Evolutionary conservation across 2,888 invertebrate species (phyloP).

Genomic region (Acanthococcus lagerstroemiae): DNA sequence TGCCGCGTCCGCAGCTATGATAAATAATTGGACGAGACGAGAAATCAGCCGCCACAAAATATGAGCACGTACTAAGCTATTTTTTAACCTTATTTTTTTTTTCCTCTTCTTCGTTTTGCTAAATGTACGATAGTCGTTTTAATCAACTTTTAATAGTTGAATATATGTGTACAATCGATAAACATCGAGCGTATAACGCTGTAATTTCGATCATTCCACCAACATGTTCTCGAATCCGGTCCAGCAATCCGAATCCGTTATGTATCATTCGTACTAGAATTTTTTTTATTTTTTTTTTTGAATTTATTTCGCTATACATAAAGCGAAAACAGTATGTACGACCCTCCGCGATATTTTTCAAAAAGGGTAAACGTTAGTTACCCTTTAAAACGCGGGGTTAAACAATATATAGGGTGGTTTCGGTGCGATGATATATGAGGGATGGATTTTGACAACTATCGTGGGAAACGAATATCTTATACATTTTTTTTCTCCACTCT

Average conservation of each 20-base stretch:
- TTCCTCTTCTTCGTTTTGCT: not conserved
- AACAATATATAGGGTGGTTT: constrained; percentile 20
- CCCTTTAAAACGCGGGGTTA: constrained; percentile 15
- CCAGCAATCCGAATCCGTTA: too few species aligned
- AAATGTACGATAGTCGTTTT: too few species aligned
- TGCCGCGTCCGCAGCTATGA: constrained; percentile 17
- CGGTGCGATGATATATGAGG: constrained; percentile 19
- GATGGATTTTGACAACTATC: constrained; percentile 27
- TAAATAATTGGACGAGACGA: constrained; percentile 29
- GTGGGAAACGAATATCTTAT: constrained; percentile 26
- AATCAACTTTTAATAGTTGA: too few species aligned
- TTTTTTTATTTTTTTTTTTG: not conserved
- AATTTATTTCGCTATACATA: too few species aligned
- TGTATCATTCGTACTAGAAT: too few species aligned
- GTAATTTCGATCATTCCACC: too few species aligned
- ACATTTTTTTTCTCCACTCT: not conserved
- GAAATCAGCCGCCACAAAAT: constrained; percentile 28
- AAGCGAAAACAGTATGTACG: too few species aligned
- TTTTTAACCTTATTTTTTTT: constrained; percentile 8
- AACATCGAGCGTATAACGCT: too few species aligned
- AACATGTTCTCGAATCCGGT: too few species aligned
- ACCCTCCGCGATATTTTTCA: not conserved
- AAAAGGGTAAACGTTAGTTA: constrained; percentile 8
- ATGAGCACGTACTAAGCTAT: constrained; percentile 19
- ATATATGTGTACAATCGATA: too few species aligned